Base-by-base conservation (phyloP, 2,797 vertebrate genomes). In the Mareca strepera region DNA sequence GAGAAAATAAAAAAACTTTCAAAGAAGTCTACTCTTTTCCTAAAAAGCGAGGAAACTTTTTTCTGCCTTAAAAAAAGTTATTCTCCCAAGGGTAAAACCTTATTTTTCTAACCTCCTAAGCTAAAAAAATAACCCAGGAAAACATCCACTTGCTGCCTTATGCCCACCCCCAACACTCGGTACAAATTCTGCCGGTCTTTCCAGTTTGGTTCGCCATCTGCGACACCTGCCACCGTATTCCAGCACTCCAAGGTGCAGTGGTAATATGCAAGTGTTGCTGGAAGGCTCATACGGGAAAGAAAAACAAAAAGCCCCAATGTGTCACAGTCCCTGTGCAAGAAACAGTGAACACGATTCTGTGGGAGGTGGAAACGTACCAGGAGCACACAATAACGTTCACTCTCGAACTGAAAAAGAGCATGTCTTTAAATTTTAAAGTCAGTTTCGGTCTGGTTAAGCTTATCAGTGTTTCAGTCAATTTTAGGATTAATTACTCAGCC, bases 371-470 rank as follows among this genome's bases (percentile, higher is more conserved):
- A 73, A 62, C 1, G 12, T 17, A 41, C 68, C 29, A 2, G n/a
- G 26, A 37, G 10, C 20, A 7, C 0, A 0, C 1, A 28, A 8
- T 17, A 28, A 4, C 0, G 0, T 18, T 58, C 2, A 0, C 15
- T 56, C 58, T 73, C 8, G 2, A n/a, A 26, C 4, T 3, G 39
- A 76, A 70, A 66, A 3, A 17, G 7, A 11, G 20, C 6, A n/a
- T 50, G 75, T 73, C 39, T 59, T 50, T 37, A 22, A 39, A 39
- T 39, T 56, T 48, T 12, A 63, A 76, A 37, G 22, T 11, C 73
- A 18, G 6, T 75, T 66, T 20, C 7, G 7, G 29, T 43, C n/a
- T 0, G 0, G n/a, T 8, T 41, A 18, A 79, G 18, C 31, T 67
- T 33, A 43, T 18, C 6, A 0, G 5, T 1, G 25, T 60, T 73